Evolutionary conservation across 2,113 vertebrate genomes (phyloP).

Genomic region (Pimephales promelas): DNA sequence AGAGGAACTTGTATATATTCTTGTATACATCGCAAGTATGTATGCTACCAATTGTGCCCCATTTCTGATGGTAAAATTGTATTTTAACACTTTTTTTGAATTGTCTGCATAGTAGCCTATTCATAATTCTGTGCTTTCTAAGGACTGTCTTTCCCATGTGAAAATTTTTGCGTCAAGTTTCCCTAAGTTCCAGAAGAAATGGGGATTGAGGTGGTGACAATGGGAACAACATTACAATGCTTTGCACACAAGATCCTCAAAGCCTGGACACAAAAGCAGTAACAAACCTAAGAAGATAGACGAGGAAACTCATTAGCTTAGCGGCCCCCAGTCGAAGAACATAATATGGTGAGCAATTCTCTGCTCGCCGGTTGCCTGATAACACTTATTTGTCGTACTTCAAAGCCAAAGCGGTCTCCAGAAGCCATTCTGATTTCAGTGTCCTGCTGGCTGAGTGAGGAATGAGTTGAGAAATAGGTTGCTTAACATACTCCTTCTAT

Average conservation of each 20-base stretch:
- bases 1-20: no score
- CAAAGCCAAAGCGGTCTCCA: slow-evolving; percentile 64
- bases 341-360: slow-evolving; percentile 62
- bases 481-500: slow-evolving; percentile 36
- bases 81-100: slow-evolving; percentile 68
- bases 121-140: slow-evolving; percentile 65
- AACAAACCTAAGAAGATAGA: slow-evolving; percentile 75
- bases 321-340: slow-evolving; percentile 71
- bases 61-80: slow-evolving; percentile 13
- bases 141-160: slow-evolving; percentile 65
- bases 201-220: slow-evolving; percentile 67
- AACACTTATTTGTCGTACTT: slow-evolving; percentile 66
- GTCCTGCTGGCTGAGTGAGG: slow-evolving; percentile 57
- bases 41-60: slow-evolving; percentile 40
- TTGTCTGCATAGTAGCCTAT: slow-evolving; percentile 56
- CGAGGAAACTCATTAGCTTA: slow-evolving; percentile 77
- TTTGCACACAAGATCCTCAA: slow-evolving; percentile 73
- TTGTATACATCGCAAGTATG: background rate
- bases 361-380: slow-evolving; percentile 65
- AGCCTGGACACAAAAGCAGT: slow-evolving; percentile 74
- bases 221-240: slow-evolving; percentile 71
- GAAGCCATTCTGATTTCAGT: slow-evolving; percentile 56
- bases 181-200: slow-evolving; percentile 65
- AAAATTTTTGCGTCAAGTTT: slow-evolving; percentile 64
- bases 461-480: slow-evolving; percentile 35